A percentile compares a stretch with the other conserved stretches of the same genome.
Conservation (phyloP, 2,113 vertebrate genomes). For the Australoheros scitulus region DNA sequence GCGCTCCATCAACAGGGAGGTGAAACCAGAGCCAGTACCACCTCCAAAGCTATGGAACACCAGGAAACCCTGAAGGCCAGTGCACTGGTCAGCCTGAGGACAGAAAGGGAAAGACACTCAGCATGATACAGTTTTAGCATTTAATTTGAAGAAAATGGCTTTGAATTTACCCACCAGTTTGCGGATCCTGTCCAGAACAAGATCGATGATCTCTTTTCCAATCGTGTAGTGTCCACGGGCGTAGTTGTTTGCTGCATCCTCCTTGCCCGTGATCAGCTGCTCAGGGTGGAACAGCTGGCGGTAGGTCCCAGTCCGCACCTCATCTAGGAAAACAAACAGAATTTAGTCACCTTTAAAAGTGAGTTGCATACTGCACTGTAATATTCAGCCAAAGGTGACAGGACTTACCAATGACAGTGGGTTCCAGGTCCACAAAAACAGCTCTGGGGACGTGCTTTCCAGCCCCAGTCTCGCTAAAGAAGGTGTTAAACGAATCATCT, state of each 20-base stretch:
- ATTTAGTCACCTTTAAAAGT: neutral
- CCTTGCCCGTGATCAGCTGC: neutral
- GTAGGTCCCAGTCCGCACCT: neutral
- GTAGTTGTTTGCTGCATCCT: neutral
- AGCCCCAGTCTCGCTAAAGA: neutral
- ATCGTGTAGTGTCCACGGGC: neutral
- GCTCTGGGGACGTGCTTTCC: neutral
- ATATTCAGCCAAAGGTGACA: neutral
- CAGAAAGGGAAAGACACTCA: neutral
- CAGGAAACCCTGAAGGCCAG: constrained; percentile 74
- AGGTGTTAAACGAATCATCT: neutral
- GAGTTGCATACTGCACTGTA: neutral
- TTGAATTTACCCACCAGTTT: neutral
- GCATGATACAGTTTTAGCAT: neutral
- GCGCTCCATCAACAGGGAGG: constrained; percentile 93
- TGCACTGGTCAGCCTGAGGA: constrained; percentile 65
- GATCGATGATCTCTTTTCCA: neutral
- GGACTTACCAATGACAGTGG: neutral
- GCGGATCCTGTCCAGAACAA: neutral
- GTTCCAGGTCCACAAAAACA: neutral
- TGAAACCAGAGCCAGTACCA: constrained; percentile 79
- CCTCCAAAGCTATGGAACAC: constrained; percentile 84
- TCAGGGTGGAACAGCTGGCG: neutral
- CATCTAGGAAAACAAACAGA: neutral
- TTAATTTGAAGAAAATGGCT: neutral